Evolutionary conservation across 2,113 vertebrate genomes (phyloP), one percentile per base, ranked within the genome.

Genomic region (Caloenas nicobarica): DNA sequence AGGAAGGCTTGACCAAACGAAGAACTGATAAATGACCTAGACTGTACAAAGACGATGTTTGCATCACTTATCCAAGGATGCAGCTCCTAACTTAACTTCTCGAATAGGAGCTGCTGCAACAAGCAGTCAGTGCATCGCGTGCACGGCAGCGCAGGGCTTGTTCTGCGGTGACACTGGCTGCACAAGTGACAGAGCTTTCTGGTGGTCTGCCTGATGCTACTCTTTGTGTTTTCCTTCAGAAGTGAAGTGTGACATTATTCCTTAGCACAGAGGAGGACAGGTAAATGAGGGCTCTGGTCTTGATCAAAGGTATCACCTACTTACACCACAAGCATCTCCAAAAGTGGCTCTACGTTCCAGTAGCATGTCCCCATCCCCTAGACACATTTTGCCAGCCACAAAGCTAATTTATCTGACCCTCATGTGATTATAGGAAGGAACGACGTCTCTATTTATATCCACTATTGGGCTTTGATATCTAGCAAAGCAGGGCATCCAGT

Each of bases 361-460:
- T 26, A 64, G 17, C 18, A 25, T 4, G 11, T 29, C 44, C 34
- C 38, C 0, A 0, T 46, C 21, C n/a, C 26, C n/a, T 11, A 28
- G 17, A 6, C 16, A 46, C 3, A 4, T 23, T 26, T 38, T 12
- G 16, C 29, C 46, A 81, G 64, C 19, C 25, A 16, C 36, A 36
- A 33, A 86, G 21, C 19, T 84, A 28, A 50, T 57, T 42, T 62
- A 46, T 62, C 44, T 65, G 61, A 70, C 28, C 12, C 15, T 80
- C 26, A 31, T 1, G 5, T 64, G 46, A 58, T 44, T 40, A 48
- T 2, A 66, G 44, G 29, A 80, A 64, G 24, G 40, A 91, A 74
- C 1, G 0, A 11, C 7, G 72, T 44, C 48, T 70, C 57, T 56
- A 21, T 19, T 72, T 60, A 44, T 14, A 61, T 18, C 38, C 40